These are phyloP conservation scores for Ariolimax columbianus DNA, from an alignment of 2,888 invertebrate genomes.

Conservation along the genomic window DNA sequence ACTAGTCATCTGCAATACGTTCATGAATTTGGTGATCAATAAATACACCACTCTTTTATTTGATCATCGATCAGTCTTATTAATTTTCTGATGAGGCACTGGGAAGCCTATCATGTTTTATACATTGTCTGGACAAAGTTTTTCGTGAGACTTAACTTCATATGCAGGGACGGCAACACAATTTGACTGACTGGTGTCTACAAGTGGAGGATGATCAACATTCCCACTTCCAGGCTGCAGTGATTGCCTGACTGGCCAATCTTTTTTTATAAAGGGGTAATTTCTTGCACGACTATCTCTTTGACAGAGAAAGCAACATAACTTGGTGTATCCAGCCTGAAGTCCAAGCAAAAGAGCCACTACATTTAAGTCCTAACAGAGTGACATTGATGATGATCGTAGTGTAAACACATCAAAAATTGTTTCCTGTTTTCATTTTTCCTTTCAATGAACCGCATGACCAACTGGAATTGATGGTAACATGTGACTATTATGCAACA, in stretches of 20 bases:
- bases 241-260: constrained; percentile 8
- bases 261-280: neutral
- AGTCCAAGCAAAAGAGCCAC: constrained; percentile 12
- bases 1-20: neutral
- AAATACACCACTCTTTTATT: too few species aligned
- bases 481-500: neutral
- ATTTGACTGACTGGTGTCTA: neutral
- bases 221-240: neutral
- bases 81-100: neutral
- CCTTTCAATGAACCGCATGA: neutral
- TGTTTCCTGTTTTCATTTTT: constrained; percentile 10
- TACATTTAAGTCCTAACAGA: too few species aligned
- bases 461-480: neutral
- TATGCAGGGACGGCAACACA: neutral
- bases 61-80: neutral
- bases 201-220: neutral
- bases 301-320: constrained; percentile 1
- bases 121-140: neutral
- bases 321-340: neutral
- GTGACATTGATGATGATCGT: too few species aligned
- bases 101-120: neutral
- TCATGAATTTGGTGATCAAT: too few species aligned
- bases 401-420: too few species aligned
- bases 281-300: neutral
- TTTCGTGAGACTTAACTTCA: too few species aligned